Evolutionary conservation across 2,797 vertebrate genomes (phyloP).

Genomic region (Cyclopterus lumpus): DNA sequence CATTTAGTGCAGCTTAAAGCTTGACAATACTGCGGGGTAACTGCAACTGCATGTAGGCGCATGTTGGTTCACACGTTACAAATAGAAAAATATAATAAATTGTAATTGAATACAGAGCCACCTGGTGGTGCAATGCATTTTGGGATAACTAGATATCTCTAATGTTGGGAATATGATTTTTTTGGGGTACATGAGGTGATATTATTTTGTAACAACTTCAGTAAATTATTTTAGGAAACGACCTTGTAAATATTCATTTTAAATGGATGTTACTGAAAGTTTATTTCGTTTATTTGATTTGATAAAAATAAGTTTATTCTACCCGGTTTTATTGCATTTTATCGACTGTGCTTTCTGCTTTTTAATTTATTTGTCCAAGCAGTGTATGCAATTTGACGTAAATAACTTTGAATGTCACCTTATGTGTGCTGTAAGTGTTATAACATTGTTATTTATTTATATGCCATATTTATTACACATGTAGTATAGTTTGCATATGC

Average conservation of each 20-base stretch:
- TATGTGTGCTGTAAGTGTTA: background rate
- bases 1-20: background rate
- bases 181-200: background rate
- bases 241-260: background rate
- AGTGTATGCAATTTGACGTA: background rate
- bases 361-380: background rate
- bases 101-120: constrained; percentile 10
- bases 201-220: background rate
- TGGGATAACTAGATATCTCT: background rate
- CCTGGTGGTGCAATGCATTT: constrained; percentile 5
- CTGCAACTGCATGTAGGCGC: background rate
- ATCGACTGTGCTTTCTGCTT: background rate
- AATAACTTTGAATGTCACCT: background rate
- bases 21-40: constrained; percentile 1
- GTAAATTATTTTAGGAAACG: background rate
- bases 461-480: background rate
- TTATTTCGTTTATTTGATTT: background rate
- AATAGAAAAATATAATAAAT: background rate
- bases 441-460: too few species aligned
- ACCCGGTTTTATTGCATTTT: background rate
- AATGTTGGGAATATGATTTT: background rate
- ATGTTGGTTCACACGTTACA: background rate
- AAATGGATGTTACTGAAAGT: background rate
- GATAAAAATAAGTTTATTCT: background rate
- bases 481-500: background rate